Conservation (phyloP, 2,888 invertebrate species). For the Netelia fuscicornis region DNA sequence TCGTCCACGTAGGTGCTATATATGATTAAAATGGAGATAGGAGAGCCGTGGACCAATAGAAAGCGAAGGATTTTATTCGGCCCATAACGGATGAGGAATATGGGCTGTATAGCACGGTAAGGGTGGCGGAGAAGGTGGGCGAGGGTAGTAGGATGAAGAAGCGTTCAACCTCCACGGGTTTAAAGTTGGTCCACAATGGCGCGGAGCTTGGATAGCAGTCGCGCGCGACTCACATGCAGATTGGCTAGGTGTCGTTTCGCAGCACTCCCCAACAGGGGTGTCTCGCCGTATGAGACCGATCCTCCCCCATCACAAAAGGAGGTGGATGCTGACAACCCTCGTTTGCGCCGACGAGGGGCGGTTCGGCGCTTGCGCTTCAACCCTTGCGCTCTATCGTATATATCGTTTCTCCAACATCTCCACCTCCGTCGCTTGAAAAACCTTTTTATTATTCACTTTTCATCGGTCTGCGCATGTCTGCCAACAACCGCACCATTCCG, state of each 20-base stretch:
- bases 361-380: conserved; percentile 83
- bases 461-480: conserved; percentile 71
- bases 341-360: conserved; percentile 78
- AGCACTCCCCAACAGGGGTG: conserved; percentile 66
- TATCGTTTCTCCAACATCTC: conserved; percentile 63
- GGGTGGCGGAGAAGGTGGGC: conserved; percentile 37
- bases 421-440: conserved; percentile 59
- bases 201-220: background rate
- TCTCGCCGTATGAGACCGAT: conserved; percentile 75
- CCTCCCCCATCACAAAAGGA: conserved; percentile 53
- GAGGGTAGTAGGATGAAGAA: conserved; percentile 47
- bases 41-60: too few relatives aligned
- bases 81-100: too few relatives aligned
- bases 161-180: conserved; percentile 70
- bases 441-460: conserved; percentile 79
- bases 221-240: conserved; percentile 81
- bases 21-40: too few relatives aligned
- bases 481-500: conserved; percentile 40
- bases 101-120: conserved; percentile 31
- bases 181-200: conserved; percentile 72
- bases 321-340: conserved; percentile 74
- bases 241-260: conserved; percentile 81
- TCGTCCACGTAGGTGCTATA: too few relatives aligned
- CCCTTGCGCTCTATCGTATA: conserved; percentile 71
- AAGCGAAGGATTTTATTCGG: too few relatives aligned